phyloP scores from a whole-genome alignment of 2,113 vertebrate genomes.

The Vicugna pacos region DNA sequence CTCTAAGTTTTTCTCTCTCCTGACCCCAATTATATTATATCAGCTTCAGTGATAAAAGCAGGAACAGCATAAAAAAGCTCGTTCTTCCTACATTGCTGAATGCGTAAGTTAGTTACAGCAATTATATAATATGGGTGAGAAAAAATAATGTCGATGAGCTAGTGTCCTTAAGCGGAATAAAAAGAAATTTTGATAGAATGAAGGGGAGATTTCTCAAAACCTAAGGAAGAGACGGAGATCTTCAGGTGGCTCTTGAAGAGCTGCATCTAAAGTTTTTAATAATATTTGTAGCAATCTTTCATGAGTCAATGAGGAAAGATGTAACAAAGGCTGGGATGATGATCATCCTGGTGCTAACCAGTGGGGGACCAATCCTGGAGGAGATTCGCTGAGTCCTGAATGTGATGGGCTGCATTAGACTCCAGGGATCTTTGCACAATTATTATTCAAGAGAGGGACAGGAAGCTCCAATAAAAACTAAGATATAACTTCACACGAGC shows the following conservation, averaged over 20 bases:
- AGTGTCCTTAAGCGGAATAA: not conserved
- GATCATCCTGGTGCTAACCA: too few relatives aligned
- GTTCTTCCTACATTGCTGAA: not conserved
- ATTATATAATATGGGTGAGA: not conserved
- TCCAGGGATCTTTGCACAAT: not conserved
- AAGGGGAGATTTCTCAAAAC: not conserved
- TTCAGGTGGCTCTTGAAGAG: not conserved
- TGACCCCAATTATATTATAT: not conserved
- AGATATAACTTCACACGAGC: not conserved
- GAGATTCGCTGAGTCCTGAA: not conserved
- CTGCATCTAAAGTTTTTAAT: not conserved
- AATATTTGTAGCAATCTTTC: not conserved
- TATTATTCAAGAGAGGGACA: not conserved
- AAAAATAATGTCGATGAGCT: not conserved
- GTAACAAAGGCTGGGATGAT: not conserved
- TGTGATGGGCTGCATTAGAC: too few relatives aligned
- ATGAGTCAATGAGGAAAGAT: not conserved
- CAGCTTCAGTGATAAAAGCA: not conserved
- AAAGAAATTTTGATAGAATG: not conserved
- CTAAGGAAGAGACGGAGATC: not conserved
- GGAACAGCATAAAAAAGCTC: not conserved
- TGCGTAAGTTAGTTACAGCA: not conserved
- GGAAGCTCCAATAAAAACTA: not conserved
- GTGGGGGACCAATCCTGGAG: not conserved
- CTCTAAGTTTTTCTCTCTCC: not conserved